These are phyloP conservation scores for Chelon auratus DNA, from an alignment of 2,797 vertebrate genomes.

Conservation along the genomic window DNA sequence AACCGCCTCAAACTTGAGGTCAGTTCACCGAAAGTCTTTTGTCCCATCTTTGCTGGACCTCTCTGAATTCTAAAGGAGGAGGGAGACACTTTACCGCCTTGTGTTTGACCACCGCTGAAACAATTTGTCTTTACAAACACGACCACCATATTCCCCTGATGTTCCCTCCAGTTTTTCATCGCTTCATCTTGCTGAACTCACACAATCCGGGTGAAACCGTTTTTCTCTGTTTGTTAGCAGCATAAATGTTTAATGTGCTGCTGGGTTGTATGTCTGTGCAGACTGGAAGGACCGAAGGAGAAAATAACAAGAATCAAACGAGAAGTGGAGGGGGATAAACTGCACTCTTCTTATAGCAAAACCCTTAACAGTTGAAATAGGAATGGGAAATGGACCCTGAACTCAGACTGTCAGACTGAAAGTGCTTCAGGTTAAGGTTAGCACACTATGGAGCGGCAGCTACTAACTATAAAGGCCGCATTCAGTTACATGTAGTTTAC, in stretches of 20 bases:
- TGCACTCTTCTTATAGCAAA: no score
- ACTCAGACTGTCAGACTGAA: not conserved
- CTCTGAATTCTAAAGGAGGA: no score
- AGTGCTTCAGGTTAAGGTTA: no score
- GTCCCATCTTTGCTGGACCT: no score
- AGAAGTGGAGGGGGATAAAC: no score
- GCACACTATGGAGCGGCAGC: no score
- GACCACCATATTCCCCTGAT: no score
- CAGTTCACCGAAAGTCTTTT: no score
- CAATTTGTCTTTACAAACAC: not conserved
- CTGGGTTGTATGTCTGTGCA: not conserved
- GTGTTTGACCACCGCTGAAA: not conserved
- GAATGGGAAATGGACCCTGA: not conserved
- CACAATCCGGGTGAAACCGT: not conserved
- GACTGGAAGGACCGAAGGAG: not conserved
- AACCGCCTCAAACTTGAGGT: no score
- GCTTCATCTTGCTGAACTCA: not conserved
- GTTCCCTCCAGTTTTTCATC: not conserved
- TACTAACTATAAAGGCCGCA: not conserved
- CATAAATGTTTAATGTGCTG: slow-evolving; percentile 28
- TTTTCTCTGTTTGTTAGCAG: slow-evolving; percentile 25
- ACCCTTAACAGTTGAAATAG: no score
- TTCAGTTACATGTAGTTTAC: not conserved
- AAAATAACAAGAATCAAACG: not conserved
- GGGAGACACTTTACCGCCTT: not conserved